Evolutionary conservation across 2,797 vertebrate species (phyloP), one percentile per base, ranked within the genome.

Genomic region (Tolypeutes matacus): DNA sequence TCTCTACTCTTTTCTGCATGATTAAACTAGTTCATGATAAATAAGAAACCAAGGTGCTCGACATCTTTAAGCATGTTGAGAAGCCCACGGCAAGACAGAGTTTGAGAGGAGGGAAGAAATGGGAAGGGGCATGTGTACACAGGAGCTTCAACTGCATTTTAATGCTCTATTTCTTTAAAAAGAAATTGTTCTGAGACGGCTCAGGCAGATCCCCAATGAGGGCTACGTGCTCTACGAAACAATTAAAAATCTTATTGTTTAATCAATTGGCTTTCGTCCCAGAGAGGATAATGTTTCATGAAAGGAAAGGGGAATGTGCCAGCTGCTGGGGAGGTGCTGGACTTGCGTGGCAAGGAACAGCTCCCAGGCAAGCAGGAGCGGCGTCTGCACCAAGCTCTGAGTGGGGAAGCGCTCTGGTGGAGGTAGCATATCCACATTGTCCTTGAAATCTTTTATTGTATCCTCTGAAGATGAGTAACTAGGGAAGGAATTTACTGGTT

Each of bases 401-500:
- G 0, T 0, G 18, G 29, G 90, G 25, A 21, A 51, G 34, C 39
- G 23, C 65, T 80, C 10, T 31, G 53, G 73, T 29, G 69, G 49
- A 10, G 17, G 58, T 1, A 31, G 51, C 14, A 0, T 39, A 56
- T 72, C 76, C 80, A 36, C 56, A 27, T 1, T 39, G 89, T 58
- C 82, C 65, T 64, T 53, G 70, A 83, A 94, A 84, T 72, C 25
- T 88, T 93, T 80, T 21, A 84, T 53, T 82, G 58, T 78, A 60
- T 56, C 42, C 87, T 94, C 72, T 36, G 65, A 95, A 95, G 81
- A 95, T 96, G 95, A 97, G 65, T 72, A 87, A 92, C 89, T 11
- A 93, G 46, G 90, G 62, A 94, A 97, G 73, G 91, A 96, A 97
- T 97, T 95, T 65, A 78, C 60, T 90, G 72, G 89, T 85, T 95